Conservation (phyloP, 2,113 vertebrate species). For the Amblyopsis rosae region DNA sequence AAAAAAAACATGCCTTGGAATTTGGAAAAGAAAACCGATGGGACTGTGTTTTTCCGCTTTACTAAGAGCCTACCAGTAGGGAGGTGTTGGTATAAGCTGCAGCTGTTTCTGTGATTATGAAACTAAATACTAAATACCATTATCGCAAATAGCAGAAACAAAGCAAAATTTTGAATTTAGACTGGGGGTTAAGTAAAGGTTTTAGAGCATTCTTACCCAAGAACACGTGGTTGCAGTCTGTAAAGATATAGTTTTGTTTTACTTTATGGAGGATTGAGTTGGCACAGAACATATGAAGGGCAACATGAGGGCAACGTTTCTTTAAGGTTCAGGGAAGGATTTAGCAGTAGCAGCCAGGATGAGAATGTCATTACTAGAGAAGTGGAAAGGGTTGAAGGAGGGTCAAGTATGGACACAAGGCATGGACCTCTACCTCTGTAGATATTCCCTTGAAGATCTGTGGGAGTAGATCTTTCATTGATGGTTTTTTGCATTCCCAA, state of each 20-base stretch:
- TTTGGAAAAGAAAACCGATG: conserved; percentile 9
- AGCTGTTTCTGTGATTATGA: conserved; percentile 5
- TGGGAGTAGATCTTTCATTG: no score
- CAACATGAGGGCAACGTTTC: background rate
- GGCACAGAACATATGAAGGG: background rate
- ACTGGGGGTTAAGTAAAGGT: no score
- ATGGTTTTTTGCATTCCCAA: no score
- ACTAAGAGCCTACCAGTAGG: conserved; percentile 7
- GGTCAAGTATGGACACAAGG: background rate
- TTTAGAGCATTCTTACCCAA: no score
- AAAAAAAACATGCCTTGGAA: conserved; percentile 37
- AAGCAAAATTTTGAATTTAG: background rate
- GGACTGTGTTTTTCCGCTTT: conserved; percentile 28
- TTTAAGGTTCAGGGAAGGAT: background rate
- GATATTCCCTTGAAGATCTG: no score
- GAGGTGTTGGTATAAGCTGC: conserved; percentile 25
- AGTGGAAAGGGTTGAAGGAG: background rate
- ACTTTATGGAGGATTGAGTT: background rate
- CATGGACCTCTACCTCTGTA: background rate
- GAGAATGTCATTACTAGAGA: background rate
- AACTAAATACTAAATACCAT: background rate
- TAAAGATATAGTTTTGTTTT: no score
- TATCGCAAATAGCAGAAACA: background rate
- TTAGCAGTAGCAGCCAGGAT: conserved; percentile 1
- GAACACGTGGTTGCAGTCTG: no score